phyloP scores from a whole-genome alignment of 2,113 vertebrate species.

The Cephalopterus ornatus region DNA sequence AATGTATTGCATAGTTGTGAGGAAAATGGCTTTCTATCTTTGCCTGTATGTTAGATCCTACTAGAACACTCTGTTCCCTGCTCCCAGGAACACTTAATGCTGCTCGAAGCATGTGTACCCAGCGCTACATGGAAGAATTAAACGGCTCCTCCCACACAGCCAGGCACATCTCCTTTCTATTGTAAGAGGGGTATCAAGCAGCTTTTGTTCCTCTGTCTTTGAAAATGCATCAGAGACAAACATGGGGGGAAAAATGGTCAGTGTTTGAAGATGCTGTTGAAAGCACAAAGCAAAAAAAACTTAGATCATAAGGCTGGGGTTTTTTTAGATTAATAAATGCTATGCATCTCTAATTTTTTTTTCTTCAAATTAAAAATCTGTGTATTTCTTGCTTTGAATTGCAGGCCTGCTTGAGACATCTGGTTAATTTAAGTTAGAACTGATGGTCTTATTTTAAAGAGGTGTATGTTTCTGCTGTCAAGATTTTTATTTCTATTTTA shows the following conservation, averaged over 20 bases:
- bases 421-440: not conserved
- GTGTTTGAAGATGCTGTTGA: not conserved
- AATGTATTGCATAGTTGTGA: not conserved
- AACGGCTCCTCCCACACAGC: conserved; percentile 49
- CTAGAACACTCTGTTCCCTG: conserved; percentile 46
- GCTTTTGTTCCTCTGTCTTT: conserved; percentile 18
- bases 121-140: not conserved
- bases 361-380: not conserved
- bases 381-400: not conserved
- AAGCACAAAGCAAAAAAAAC: not conserved
- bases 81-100: conserved; percentile 45
- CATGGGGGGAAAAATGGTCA: not conserved
- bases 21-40: conserved; percentile 55
- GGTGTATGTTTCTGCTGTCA: not conserved
- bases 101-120: not conserved
- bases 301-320: not conserved
- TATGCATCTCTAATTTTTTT: not conserved
- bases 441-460: not conserved
- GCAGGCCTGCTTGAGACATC: not conserved
- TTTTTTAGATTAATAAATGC: not conserved
- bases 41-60: conserved; percentile 33
- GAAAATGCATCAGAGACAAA: conserved; percentile 24
- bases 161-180: conserved; percentile 29
- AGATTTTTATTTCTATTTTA: not conserved
- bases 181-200: conserved; percentile 1